Conservation (phyloP, 1,140 invertebrate species). For the Trichogramma pretiosum region DNA sequence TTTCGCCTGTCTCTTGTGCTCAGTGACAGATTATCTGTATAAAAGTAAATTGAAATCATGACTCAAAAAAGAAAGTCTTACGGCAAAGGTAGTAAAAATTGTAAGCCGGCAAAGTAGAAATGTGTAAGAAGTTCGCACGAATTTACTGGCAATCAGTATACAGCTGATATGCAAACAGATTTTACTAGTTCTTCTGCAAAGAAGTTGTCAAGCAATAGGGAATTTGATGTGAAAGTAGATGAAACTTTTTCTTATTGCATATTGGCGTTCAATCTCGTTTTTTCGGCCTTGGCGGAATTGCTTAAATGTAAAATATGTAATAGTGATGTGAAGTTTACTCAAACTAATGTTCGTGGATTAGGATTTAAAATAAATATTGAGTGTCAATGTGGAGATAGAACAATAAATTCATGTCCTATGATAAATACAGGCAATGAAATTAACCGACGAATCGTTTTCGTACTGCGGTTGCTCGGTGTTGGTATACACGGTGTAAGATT, state of each 20-base stretch:
- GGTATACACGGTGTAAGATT: conserved; percentile 12
- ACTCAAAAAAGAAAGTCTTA: neutral
- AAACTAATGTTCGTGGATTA: conserved; percentile 11
- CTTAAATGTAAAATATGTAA: conserved; percentile 18
- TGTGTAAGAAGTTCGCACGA: neutral
- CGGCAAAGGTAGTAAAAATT: neutral
- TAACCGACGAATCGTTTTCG: conserved; percentile 17
- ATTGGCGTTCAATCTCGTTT: conserved; percentile 18
- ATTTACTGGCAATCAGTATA: conserved; percentile 14
- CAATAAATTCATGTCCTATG: conserved; percentile 13
- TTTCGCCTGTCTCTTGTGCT: no score
- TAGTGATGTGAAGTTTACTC: conserved; percentile 12
- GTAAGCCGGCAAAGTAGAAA: neutral
- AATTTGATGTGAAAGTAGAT: conserved; percentile 6
- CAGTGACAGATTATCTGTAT: no score
- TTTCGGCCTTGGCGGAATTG: conserved; percentile 8
- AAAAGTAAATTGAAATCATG: no score
- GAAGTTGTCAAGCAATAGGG: conserved; percentile 12
- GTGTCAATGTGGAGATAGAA: conserved; percentile 8
- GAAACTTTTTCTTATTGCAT: conserved; percentile 11
- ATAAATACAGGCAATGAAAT: conserved; percentile 17
- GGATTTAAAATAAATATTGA: conserved; percentile 16
- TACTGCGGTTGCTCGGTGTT: conserved; percentile 18
- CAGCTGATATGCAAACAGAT: conserved; percentile 2
- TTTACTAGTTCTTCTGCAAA: conserved; percentile 8